Evolutionary conservation across 1,140 invertebrate genomes (phyloP).

Genomic region (Elymnias hypermnestra): DNA sequence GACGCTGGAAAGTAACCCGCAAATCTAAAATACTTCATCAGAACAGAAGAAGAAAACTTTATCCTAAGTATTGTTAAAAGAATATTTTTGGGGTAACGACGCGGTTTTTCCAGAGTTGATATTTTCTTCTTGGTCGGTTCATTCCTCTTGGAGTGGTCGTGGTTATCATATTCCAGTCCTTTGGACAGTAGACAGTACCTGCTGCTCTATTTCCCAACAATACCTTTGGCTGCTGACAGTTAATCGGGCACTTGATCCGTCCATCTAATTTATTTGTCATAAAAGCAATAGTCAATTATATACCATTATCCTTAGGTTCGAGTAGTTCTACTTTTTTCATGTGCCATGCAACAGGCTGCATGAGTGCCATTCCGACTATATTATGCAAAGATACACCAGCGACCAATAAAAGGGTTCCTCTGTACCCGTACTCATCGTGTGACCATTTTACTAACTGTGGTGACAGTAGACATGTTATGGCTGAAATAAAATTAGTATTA

Average conservation of each 20-base stretch:
- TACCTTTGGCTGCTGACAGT: no score
- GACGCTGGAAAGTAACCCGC: not conserved
- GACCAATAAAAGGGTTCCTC: constrained; percentile 77
- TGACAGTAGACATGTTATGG: constrained; percentile 48
- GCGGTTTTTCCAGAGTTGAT: no score
- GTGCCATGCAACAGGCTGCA: constrained; percentile 82
- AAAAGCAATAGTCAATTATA: no score
- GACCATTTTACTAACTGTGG: constrained; percentile 68
- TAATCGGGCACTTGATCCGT: no score
- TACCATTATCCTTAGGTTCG: constrained; percentile 27
- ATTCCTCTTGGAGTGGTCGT: no score
- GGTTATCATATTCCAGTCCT: no score
- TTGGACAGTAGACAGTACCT: no score
- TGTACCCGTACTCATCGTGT: constrained; percentile 70
- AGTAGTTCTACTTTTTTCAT: constrained; percentile 60
- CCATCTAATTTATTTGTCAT: no score
- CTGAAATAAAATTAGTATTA: constrained; percentile 25
- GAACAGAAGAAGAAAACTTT: not conserved
- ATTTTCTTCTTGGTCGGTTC: no score
- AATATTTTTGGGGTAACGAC: no score
- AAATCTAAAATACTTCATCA: not conserved
- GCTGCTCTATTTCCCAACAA: no score
- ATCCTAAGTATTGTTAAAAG: no score
- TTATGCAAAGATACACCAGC: constrained; percentile 76
- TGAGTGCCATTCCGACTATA: constrained; percentile 75